phyloP scores from a whole-genome alignment of 2,113 vertebrate species.

The Tinamus guttatus region DNA sequence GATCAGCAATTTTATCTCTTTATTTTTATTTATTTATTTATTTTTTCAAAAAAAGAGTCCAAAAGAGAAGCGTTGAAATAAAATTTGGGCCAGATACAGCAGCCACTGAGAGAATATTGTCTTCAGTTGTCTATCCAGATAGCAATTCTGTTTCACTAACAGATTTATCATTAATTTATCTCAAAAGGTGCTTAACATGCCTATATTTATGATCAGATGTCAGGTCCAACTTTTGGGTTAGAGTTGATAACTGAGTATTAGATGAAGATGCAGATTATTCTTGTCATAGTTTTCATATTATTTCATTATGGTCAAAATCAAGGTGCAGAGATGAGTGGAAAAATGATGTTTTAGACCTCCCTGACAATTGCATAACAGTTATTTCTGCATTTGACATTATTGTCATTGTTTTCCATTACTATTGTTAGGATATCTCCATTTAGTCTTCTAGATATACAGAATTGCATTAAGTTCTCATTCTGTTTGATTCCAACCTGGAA shows the following conservation, averaged over 20 bases:
- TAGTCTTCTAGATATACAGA: conserved; percentile 10
- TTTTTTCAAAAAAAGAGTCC: neutral
- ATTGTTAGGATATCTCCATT: conserved; percentile 25
- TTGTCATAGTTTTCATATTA: conserved; percentile 12
- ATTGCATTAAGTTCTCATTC: neutral
- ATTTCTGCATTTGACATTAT: neutral
- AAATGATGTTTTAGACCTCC: conserved; percentile 19
- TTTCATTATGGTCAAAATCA: conserved; percentile 24
- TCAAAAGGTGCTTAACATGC: neutral
- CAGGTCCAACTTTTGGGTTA: neutral
- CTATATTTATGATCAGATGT: neutral
- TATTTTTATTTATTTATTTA: too few relatives aligned
- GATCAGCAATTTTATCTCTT: neutral
- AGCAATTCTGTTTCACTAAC: neutral
- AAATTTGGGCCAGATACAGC: neutral
- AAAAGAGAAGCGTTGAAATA: neutral
- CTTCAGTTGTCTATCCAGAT: neutral
- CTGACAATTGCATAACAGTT: conserved; percentile 24
- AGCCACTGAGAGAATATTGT: neutral
- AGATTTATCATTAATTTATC: neutral
- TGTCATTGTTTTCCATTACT: conserved; percentile 11
- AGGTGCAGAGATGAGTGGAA: conserved; percentile 27
- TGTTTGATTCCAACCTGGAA: neutral
- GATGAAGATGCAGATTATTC: neutral
- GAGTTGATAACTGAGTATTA: neutral